These are phyloP conservation scores for Pangasius mekongensis DNA, from an alignment of 2,797 vertebrate genomes.

Conservation along the genomic window DNA sequence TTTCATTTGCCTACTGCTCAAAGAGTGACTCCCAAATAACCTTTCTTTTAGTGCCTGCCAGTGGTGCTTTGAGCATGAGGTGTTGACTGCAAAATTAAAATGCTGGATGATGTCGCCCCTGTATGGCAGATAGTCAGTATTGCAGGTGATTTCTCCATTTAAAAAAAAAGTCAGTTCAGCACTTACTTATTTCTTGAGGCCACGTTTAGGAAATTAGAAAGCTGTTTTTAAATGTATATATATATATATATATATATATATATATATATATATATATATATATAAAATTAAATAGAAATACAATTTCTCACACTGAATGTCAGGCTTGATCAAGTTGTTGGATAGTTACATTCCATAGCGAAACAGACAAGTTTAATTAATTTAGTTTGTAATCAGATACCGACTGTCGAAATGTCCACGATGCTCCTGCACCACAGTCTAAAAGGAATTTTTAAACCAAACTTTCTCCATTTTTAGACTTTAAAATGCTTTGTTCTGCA, in stretches of 20 bases:
- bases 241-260: too few species aligned
- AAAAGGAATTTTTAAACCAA: too few species aligned
- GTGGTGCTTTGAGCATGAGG: not conserved
- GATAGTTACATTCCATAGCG: not conserved
- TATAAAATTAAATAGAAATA: too few species aligned
- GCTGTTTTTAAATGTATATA: not conserved
- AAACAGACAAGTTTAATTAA: not conserved
- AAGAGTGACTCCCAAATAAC: not conserved
- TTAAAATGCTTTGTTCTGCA: not conserved
- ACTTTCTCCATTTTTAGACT: not conserved
- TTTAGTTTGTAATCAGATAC: not conserved
- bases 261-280: too few species aligned
- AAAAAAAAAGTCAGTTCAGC: not conserved
- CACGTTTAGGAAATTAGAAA: not conserved
- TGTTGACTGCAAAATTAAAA: not conserved
- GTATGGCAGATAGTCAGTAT: constrained; percentile 35
- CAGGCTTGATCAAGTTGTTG: not conserved
- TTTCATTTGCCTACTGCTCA: not conserved
- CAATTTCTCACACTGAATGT: not conserved
- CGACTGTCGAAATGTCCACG: not conserved
- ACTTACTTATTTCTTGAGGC: not conserved
- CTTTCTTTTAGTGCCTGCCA: not conserved
- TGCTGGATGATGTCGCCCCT: constrained; percentile 39
- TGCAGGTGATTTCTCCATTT: not conserved
- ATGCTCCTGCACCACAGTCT: not conserved